Evolutionary conservation across 2,888 invertebrate genomes (phyloP).

Genomic region (Thereva nobilitata): DNA sequence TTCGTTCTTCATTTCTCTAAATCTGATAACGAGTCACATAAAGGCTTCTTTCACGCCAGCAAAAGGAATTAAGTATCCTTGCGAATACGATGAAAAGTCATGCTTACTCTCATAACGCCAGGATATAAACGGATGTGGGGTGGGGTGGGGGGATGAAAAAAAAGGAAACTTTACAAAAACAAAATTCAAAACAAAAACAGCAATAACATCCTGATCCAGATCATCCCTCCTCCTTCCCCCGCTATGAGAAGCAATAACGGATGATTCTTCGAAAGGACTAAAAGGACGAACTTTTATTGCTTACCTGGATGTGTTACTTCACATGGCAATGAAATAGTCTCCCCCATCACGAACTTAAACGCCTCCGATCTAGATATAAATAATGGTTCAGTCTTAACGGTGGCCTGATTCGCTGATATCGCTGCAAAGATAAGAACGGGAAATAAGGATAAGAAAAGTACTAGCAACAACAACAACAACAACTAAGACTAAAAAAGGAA

Average conservation of each 20-base stretch:
- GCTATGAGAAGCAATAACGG: too few relatives aligned
- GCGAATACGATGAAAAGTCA: too few relatives aligned
- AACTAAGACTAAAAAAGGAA: too few relatives aligned
- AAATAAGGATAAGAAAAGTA: constrained; percentile 5
- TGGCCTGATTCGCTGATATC: constrained; percentile 40
- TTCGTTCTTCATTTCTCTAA: constrained; percentile 8
- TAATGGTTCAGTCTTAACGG: constrained; percentile 43
- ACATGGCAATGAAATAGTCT: constrained; percentile 63
- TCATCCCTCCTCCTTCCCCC: too few relatives aligned
- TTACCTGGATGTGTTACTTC: constrained; percentile 64
- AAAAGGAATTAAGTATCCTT: too few relatives aligned
- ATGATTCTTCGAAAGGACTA: constrained; percentile 2
- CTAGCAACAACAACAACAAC: neutral
- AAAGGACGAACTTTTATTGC: constrained; percentile 27
- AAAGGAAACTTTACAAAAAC: too few relatives aligned
- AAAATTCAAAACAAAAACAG: too few relatives aligned
- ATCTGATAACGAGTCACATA: constrained; percentile 30
- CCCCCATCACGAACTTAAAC: constrained; percentile 62
- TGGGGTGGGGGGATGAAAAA: too few relatives aligned
- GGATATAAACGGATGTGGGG: too few relatives aligned
- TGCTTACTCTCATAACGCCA: too few relatives aligned
- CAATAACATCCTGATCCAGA: too few relatives aligned
- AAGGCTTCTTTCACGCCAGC: constrained; percentile 9
- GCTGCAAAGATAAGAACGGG: constrained; percentile 34
- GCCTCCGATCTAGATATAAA: constrained; percentile 51